Base-by-base conservation (phyloP, 2,797 vertebrate species). In the Pteronotus mesoamericanus region DNA sequence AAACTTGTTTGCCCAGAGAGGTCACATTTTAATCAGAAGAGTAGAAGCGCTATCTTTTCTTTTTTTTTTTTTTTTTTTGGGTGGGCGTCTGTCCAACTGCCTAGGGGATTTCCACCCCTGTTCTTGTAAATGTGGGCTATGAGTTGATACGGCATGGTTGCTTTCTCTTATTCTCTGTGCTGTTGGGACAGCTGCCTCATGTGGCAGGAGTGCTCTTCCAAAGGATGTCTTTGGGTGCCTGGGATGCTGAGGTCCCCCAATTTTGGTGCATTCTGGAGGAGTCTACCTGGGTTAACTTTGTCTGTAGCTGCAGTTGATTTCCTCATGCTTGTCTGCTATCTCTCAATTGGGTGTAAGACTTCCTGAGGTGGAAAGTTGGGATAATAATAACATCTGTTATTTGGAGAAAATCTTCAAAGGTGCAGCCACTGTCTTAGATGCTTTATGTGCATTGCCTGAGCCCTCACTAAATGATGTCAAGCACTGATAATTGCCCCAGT, bases 41-140 rank as follows among this genome's bases (percentile, higher is more conserved):
- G 44, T 9, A 94, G 69, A 96, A 86, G 75, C 69, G 75, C 71
- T 89, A 24, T 34, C n/a, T 48, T 32, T 75, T 64, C 53, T 86
- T 87, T 72, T 88, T 68, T 82, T 64, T 53, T 86, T 87, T 72
- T 88, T 68, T 82, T 55, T 55, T 86, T 34, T 10, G 57, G 87
- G 91, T 92, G 96, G 96, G 96, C 64, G 18, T 91, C 86, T 88
- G 84, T 93, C 97, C 96, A 97, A 39, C 69, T 24, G 79, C 57
- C 11, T 68, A 1, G 97, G 97, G 97, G 97, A 96, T 97, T 97
- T 97, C 97, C 97, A 96, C 83, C 22, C 6, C 69, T 59, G 64
- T 97, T 97, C 93, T 96, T 85, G 89, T 96, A 93, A 97, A 18
- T 19, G 75, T 29, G 72, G 89, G 90, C 84, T 91, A 42, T 24